These are phyloP conservation scores for Archocentrus centrarchus DNA, from an alignment of 2,113 vertebrate genomes.

Conservation along the genomic window DNA sequence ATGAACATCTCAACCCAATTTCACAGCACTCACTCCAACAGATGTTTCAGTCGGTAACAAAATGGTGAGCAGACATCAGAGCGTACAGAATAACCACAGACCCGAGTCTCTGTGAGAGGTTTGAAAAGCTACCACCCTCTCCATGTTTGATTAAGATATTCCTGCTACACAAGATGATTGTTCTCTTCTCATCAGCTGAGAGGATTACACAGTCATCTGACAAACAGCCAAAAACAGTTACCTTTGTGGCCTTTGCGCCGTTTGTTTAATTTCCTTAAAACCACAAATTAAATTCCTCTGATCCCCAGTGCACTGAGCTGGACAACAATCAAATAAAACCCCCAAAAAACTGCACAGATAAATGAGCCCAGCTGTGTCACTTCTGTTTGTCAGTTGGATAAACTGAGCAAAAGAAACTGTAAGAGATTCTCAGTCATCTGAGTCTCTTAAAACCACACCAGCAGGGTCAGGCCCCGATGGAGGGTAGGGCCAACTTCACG, in stretches of 20 bases:
- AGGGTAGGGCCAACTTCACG: not conserved
- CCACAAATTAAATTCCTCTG: not conserved
- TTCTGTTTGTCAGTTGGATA: constrained; percentile 6
- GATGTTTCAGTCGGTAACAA: not conserved
- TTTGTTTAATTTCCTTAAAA: not conserved
- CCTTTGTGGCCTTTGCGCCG: not conserved
- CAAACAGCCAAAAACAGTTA: not conserved
- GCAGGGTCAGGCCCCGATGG: fast-evolving
- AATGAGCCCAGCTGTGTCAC: not conserved
- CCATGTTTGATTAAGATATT: not conserved
- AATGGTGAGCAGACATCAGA: not conserved
- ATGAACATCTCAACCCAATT: not conserved
- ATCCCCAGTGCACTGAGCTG: not conserved
- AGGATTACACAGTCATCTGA: not conserved
- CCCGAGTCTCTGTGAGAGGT: not conserved
- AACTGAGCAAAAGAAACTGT: not conserved
- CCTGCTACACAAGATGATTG: not conserved
- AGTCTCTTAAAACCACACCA: not conserved
- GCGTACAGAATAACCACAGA: fast-evolving
- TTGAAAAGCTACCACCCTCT: fast-evolving
- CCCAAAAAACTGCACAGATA: not conserved
- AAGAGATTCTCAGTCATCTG: not conserved
- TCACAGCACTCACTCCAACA: not conserved
- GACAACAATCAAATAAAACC: not conserved
- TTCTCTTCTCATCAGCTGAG: not conserved